phyloP scores from a whole-genome alignment of 2,888 invertebrate genomes.

The Tipula confusa region DNA sequence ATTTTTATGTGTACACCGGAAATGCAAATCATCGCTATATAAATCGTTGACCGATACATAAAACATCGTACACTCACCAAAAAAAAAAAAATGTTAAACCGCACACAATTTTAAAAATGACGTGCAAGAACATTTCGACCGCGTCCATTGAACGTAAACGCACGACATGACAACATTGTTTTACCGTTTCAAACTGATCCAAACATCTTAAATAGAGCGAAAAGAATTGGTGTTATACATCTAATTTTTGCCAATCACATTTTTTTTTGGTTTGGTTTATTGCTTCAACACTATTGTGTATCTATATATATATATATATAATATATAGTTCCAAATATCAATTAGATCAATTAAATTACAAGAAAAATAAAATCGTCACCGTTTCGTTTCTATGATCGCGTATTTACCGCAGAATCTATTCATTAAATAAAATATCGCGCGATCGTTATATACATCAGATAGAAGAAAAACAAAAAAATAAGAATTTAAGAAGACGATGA shows the following conservation, averaged over 20 bases:
- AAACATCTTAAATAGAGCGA: neutral
- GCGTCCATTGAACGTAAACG: neutral
- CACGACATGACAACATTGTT: neutral
- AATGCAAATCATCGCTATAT: neutral
- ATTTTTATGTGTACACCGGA: neutral
- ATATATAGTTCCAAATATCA: neutral
- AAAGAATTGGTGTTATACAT: neutral
- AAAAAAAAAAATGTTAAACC: neutral
- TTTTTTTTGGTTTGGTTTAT: neutral
- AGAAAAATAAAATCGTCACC: neutral
- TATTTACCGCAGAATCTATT: neutral
- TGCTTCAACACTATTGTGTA: neutral
- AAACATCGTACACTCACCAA: neutral
- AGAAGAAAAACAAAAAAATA: no score
- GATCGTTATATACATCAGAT: neutral
- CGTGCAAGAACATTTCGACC: neutral
- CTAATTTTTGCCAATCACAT: neutral
- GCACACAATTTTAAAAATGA: neutral
- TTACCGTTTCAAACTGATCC: neutral
- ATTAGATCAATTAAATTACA: constrained; percentile 3
- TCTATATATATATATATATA: no score
- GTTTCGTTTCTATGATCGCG: neutral
- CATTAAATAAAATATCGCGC: neutral
- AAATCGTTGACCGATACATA: neutral
- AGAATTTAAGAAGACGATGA: neutral